phyloP scores from a whole-genome alignment of 2,888 invertebrate genomes.

The Augiades crinisus region DNA sequence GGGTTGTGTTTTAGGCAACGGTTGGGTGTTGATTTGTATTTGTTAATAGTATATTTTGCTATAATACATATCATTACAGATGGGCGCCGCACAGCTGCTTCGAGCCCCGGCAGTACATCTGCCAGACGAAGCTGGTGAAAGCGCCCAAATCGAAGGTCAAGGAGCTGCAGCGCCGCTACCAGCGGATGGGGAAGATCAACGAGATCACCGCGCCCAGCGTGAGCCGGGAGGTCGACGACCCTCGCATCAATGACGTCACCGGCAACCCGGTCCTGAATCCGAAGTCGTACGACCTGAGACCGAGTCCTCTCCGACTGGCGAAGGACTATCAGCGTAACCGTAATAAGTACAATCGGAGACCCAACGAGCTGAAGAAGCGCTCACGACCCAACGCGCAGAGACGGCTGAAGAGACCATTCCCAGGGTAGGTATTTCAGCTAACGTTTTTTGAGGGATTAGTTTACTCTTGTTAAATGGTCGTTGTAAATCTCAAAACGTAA shows the following conservation, averaged over 20 bases:
- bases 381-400: slow-evolving; percentile 48
- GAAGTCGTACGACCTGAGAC: slow-evolving; percentile 62
- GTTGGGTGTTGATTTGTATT: no score
- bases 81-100: slow-evolving; percentile 86
- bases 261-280: slow-evolving; percentile 54
- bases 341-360: slow-evolving; percentile 44
- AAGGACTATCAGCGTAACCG: slow-evolving; percentile 37
- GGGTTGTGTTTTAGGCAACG: no score
- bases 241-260: slow-evolving; percentile 58
- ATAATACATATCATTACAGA: slow-evolving; percentile 51
- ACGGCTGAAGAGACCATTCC: slow-evolving; percentile 66
- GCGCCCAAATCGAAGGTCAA: slow-evolving; percentile 71
- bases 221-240: slow-evolving; percentile 61
- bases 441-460: no score
- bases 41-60: no score
- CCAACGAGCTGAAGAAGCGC: slow-evolving; percentile 58
- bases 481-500: no score
- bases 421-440: no score
- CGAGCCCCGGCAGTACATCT: slow-evolving; percentile 84
- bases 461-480: no score
- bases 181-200: slow-evolving; percentile 75
- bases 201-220: slow-evolving; percentile 75
- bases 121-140: slow-evolving; percentile 83
- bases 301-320: slow-evolving; percentile 42
- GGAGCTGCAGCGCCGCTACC: slow-evolving; percentile 69